Base-by-base conservation (phyloP, 2,888 invertebrate species). In the Acrobasis consociella region DNA sequence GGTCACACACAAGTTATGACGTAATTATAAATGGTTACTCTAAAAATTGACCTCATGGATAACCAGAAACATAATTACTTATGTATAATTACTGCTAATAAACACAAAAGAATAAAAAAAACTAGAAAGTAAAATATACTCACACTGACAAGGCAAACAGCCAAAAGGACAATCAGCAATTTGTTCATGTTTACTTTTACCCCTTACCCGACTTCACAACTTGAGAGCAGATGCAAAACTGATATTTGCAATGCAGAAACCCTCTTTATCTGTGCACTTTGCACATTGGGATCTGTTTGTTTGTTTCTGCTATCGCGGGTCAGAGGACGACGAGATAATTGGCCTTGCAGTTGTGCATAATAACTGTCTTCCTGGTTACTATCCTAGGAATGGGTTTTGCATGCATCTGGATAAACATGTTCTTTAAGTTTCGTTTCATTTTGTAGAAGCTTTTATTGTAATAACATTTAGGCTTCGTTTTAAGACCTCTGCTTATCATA, bases 91-190 rank as follows among this genome's bases (percentile, higher is more conserved):
- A 8, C 5, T 31, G 31, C 7, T 8, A 2, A 31, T 31, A 31
- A 5, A 31, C 31, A 22, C 22, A 22, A 2, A 22, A 22, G 2
- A 22, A 5, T 3, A n/a, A n/a, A n/a, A n/a, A 22, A 22, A 22
- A 22, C 5, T 5, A 31, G 37, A 13, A 64, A 49, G 16, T 51
- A 60, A 65, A 22, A 52, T 58, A 53, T 72, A 86, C 86, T 85
- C 62, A 88, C 87, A 65, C 78, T 81, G 64, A 85, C 72, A 64
- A 90, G 82, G 80, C 87, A 87, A 49, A 88, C 71, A 55, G 83
- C 86, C 76, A 90, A 62, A 49, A 89, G 62, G 2, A 89, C 67
- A 53, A 89, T 73, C 11, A 89, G 65, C 3, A 78, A 66, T 67
- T 89, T 89, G 72, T 87, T 85, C 89, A 89, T 89, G 39, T 75